A percentile compares a stretch with the other conserved stretches of the same genome.
phyloP scores from a whole-genome alignment of 2,888 invertebrate species.

The Criorhina ranunculi region DNA sequence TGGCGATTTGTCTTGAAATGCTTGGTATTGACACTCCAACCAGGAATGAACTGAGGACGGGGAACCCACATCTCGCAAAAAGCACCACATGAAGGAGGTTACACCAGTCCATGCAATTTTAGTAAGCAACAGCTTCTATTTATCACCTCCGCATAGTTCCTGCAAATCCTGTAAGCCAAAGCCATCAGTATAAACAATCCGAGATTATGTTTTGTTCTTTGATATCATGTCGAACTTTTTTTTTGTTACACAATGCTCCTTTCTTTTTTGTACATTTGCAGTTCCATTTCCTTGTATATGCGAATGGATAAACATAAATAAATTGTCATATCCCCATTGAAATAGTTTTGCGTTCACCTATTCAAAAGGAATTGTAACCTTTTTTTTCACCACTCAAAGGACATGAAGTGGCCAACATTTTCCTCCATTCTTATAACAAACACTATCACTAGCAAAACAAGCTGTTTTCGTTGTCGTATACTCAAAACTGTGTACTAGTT shows the following conservation, averaged over 20 bases:
- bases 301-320: constrained; percentile 43
- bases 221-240: constrained; percentile 3
- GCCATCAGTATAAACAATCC: constrained; percentile 22
- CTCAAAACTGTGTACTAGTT: constrained; percentile 41
- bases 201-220: constrained; percentile 20
- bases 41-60: too few relatives aligned
- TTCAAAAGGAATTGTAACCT: constrained; percentile 47
- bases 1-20: too few relatives aligned
- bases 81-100: neutral
- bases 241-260: neutral
- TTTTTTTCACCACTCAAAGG: constrained; percentile 38
- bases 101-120: neutral
- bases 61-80: too few relatives aligned
- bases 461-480: constrained; percentile 63
- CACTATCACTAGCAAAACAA: constrained; percentile 44
- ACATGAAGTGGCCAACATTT: constrained; percentile 62
- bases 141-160: constrained; percentile 20
- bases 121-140: constrained; percentile 36
- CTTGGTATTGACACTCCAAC: too few relatives aligned
- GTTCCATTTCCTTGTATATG: neutral
- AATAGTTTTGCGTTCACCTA: constrained; percentile 40
- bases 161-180: constrained; percentile 18
- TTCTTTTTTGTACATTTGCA: neutral
- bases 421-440: constrained; percentile 18
- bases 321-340: constrained; percentile 33